phyloP scores from a whole-genome alignment of 2,888 invertebrate species.

The Andrena haemorrhoa region DNA sequence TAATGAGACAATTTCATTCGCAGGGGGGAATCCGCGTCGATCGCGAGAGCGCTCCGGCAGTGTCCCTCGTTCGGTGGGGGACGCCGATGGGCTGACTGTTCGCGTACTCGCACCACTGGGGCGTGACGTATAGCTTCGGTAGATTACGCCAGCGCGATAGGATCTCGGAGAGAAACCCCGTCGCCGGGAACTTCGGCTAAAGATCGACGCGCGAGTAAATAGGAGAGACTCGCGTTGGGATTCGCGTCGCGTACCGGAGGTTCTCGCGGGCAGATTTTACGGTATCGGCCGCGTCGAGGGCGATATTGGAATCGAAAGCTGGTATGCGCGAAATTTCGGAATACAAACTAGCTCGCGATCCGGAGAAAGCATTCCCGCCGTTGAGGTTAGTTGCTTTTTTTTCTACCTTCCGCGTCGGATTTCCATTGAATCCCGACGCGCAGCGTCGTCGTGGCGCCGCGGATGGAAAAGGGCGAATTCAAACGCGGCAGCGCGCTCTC shows the following conservation, averaged over 20 bases:
- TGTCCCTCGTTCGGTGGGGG: background rate
- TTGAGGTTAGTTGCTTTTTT: background rate
- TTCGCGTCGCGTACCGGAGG: too few relatives aligned
- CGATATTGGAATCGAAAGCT: conserved; percentile 36
- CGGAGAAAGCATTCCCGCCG: conserved; percentile 26
- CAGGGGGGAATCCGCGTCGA: conserved; percentile 40
- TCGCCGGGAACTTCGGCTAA: background rate
- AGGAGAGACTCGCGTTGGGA: background rate
- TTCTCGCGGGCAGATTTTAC: conserved; percentile 15
- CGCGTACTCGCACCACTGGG: background rate
- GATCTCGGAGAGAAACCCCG: background rate
- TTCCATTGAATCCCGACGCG: conserved; percentile 53
- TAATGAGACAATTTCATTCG: conserved; percentile 55
- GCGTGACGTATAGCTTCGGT: too few relatives aligned
- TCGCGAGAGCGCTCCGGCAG: background rate
- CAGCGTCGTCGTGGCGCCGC: conserved; percentile 8
- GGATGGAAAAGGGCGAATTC: conserved; percentile 20
- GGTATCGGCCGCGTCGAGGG: background rate
- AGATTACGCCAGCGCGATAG: background rate
- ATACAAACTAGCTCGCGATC: conserved; percentile 13
- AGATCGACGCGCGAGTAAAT: background rate
- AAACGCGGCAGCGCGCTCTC: conserved; percentile 17
- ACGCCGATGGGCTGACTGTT: background rate
- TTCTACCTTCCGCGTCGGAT: conserved; percentile 14
- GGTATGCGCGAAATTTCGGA: conserved; percentile 28